Conservation (phyloP, 2,113 vertebrate species). For the Calyptomena viridis region DNA sequence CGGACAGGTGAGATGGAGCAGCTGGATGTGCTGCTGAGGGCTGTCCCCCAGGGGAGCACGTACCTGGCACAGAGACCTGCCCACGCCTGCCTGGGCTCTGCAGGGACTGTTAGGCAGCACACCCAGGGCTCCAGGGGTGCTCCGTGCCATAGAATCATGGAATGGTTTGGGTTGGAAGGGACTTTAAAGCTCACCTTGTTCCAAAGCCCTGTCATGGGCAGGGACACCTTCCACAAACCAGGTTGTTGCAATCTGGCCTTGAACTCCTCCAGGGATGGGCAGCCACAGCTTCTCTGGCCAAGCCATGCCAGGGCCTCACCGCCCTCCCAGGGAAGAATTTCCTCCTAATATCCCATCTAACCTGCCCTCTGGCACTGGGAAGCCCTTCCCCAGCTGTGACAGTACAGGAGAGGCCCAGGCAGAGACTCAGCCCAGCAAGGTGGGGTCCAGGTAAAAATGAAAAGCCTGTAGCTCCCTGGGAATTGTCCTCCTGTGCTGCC, state of each 20-base stretch:
- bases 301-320: not conserved
- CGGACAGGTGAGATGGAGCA: not conserved
- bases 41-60: not conserved
- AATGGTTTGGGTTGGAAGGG: not conserved
- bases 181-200: not conserved
- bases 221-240: not conserved
- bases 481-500: not conserved
- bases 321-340: not conserved
- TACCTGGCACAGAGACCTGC: not conserved
- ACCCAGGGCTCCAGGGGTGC: fast-evolving
- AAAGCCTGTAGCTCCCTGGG: not conserved
- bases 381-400: not conserved
- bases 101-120: fast-evolving
- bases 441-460: fast-evolving
- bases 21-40: not conserved
- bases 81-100: fast-evolving
- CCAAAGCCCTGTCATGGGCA: not conserved
- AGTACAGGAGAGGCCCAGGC: not conserved
- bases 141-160: not conserved
- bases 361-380: not conserved
- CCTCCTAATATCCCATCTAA: not conserved
- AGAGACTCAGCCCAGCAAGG: fast-evolving
- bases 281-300: not conserved
- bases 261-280: not conserved
- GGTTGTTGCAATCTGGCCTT: not conserved